Conservation (phyloP, 1,140 invertebrate genomes). For the Orius insidiosus region DNA sequence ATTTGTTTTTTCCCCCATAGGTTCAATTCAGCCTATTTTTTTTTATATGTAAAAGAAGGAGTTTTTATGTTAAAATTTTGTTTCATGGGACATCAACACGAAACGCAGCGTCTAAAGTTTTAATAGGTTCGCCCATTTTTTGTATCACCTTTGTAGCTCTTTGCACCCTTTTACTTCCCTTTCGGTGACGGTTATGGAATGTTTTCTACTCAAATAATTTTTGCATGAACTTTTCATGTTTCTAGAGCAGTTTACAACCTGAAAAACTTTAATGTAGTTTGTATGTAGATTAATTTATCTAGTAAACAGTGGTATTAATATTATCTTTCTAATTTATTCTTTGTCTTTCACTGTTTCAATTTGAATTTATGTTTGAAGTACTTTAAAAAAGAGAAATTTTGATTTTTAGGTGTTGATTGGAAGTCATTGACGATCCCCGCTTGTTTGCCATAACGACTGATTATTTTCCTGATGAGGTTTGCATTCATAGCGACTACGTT, state of each 20-base stretch:
- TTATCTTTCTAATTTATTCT: no score
- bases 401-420: slow-evolving; percentile 87
- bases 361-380: no score
- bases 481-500: slow-evolving; percentile 82
- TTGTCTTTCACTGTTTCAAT: no score
- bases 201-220: no score
- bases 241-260: no score
- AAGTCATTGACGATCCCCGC: slow-evolving; percentile 94
- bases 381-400: no score
- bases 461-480: slow-evolving; percentile 88
- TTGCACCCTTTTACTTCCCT: not conserved
- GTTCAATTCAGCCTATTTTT: not conserved
- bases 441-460: slow-evolving; percentile 97
- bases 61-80: slow-evolving; percentile 11
- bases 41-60: slow-evolving; percentile 3
- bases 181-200: no score
- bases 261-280: no score
- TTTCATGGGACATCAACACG: slow-evolving; percentile 12
- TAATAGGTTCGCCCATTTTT: slow-evolving; percentile 30
- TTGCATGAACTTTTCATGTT: no score
- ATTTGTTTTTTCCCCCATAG: slow-evolving; percentile 1
- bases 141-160: not conserved
- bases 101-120: slow-evolving; percentile 32
- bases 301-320: no score
- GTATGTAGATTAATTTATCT: no score